Evolutionary conservation across 2,113 vertebrate genomes (phyloP).

Genomic region (Psettodes erumei): DNA sequence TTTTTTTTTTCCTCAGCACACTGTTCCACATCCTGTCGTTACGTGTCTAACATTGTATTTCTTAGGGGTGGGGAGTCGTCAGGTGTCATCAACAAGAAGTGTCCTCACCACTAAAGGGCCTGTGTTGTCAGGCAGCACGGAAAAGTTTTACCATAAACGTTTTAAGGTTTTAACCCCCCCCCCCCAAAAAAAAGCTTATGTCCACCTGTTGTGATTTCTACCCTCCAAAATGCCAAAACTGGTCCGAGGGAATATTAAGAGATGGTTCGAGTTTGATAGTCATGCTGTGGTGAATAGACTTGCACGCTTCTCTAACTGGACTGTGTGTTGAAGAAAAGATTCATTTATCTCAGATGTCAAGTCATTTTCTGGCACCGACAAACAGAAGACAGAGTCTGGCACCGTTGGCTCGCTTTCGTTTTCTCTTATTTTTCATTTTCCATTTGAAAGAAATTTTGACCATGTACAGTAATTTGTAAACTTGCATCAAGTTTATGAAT

Average conservation of each 20-base stretch:
- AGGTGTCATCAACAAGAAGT: constrained; percentile 4
- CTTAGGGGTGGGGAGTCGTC: background rate
- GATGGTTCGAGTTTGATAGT: constrained; percentile 33
- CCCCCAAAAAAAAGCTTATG: constrained; percentile 1
- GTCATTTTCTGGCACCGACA: constrained; percentile 57
- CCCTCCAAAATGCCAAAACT: constrained; percentile 45
- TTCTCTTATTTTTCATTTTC: constrained; percentile 55
- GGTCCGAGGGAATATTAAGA: constrained; percentile 21
- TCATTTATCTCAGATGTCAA: constrained; percentile 46
- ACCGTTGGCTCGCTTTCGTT: constrained; percentile 59
- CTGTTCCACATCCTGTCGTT: constrained; percentile 34
- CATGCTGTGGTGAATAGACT: constrained; percentile 55
- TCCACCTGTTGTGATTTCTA: constrained; percentile 19
- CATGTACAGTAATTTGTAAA: constrained; percentile 89
- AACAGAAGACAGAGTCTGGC: constrained; percentile 38
- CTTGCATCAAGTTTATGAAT: constrained; percentile 91
- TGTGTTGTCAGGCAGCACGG: background rate
- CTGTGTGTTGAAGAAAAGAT: constrained; percentile 49
- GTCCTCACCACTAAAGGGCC: constrained; percentile 16
- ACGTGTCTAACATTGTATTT: constrained; percentile 23
- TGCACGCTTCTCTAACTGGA: constrained; percentile 68
- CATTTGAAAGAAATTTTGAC: constrained; percentile 83
- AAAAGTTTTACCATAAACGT: constrained; percentile 7
- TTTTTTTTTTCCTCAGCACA: background rate
- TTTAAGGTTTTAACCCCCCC: background rate